These are phyloP conservation scores for Pyrochroa serraticornis DNA, from an alignment of 2,888 invertebrate species.

Conservation along the genomic window DNA sequence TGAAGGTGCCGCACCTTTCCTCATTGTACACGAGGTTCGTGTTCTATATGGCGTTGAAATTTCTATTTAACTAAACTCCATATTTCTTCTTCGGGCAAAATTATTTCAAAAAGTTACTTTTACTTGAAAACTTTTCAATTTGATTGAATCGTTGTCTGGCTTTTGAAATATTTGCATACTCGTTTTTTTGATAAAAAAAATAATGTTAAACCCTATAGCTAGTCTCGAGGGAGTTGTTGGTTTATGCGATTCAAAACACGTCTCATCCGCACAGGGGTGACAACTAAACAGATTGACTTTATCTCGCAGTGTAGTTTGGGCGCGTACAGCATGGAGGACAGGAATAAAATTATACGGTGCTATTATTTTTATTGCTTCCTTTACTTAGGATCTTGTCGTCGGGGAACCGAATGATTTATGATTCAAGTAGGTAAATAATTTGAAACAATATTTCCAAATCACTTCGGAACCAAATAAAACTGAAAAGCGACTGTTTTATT, in stretches of 20 bases:
- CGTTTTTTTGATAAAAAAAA: constrained; percentile 5
- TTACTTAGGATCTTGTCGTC: no score
- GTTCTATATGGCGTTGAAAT: background rate
- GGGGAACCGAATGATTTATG: no score
- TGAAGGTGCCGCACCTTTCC: constrained; percentile 2
- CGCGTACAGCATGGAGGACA: background rate
- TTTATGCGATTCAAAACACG: constrained; percentile 42
- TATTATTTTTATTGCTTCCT: no score
- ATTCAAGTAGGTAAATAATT: no score
- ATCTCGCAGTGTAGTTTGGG: constrained; percentile 32
- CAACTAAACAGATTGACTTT: constrained; percentile 50
- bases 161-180: background rate
- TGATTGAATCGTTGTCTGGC: background rate
- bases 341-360: background rate
- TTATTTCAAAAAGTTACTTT: background rate
- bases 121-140: background rate
- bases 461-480: no score
- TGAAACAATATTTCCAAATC: no score
- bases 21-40: background rate
- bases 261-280: constrained; percentile 41
- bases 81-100: background rate
- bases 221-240: constrained; percentile 36
- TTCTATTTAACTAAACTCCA: background rate
- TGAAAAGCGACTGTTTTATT: no score
- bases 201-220: constrained; percentile 10